A percentile compares a stretch with the other conserved stretches of the same genome.
These are phyloP conservation scores for Porites cylindrica DNA, from an alignment of 92 coral and sea anemone genomes.

Conservation along the genomic window DNA sequence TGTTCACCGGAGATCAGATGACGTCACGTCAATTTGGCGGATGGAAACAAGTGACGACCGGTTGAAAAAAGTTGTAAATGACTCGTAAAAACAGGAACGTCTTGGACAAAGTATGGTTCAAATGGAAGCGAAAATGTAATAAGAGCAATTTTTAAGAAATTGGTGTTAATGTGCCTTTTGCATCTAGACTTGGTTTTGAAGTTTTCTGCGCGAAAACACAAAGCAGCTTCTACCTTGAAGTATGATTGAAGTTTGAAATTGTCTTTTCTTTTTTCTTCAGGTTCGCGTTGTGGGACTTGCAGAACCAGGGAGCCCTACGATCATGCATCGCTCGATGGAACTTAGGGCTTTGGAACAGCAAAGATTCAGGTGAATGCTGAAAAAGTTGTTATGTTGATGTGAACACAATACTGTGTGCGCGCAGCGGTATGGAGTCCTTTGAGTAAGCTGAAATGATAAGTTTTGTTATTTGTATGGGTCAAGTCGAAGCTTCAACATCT, in stretches of 20 bases:
- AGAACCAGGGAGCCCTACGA: conserved; percentile 60
- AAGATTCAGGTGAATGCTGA: conserved; percentile 58
- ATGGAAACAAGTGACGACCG: conserved; percentile 14
- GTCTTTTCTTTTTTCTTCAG: conserved; percentile 29
- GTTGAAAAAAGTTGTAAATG: background rate
- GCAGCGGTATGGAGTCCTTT: too few relatives aligned
- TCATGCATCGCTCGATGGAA: conserved; percentile 91
- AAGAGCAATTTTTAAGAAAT: background rate
- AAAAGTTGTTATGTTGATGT: background rate
- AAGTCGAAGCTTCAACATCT: too few relatives aligned
- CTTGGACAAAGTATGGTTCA: background rate
- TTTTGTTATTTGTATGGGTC: too few relatives aligned
- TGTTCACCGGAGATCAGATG: conserved; percentile 23
- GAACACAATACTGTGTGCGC: too few relatives aligned
- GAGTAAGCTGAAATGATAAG: too few relatives aligned
- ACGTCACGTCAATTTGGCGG: conserved; percentile 38
- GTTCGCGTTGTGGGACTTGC: conserved; percentile 76
- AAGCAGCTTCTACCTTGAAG: background rate
- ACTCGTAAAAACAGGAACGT: background rate
- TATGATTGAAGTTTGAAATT: background rate
- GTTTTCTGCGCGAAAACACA: background rate
- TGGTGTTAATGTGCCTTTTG: background rate
- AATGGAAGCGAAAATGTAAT: background rate
- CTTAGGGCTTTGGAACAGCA: conserved; percentile 84
- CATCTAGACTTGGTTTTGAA: background rate